Percentiles rank a stretch among this genome's conserved stretches.
These are phyloP conservation scores for Gasterosteus aculeatus DNA, from an alignment of 2,113 vertebrate species.

Conservation along the genomic window DNA sequence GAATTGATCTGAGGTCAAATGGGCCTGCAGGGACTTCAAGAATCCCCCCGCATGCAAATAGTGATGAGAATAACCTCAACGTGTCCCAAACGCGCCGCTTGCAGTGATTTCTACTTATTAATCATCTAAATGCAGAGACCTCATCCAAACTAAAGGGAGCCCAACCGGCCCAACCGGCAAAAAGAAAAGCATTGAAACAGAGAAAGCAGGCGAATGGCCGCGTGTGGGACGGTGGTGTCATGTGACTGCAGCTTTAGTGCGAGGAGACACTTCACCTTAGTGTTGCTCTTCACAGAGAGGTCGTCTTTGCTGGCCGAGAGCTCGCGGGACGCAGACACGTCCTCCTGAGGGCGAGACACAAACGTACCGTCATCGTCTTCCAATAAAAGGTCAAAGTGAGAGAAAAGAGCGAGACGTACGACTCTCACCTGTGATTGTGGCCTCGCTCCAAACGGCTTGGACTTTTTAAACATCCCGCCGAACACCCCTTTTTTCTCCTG, in stretches of 20 bases:
- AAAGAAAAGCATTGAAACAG: not conserved
- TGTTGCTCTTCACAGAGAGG: constrained; percentile 21
- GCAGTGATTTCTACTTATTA: not conserved
- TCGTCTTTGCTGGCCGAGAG: constrained; percentile 25
- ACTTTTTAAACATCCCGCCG: constrained; percentile 58
- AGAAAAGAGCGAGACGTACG: not conserved
- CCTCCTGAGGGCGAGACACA: constrained; percentile 41
- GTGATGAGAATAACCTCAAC: too few species aligned
- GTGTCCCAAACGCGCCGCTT: too few species aligned
- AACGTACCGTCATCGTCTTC: not conserved
- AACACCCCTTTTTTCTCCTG: constrained; percentile 62
- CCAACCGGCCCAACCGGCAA: not conserved
- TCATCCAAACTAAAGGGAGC: not conserved
- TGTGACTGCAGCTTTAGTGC: not conserved
- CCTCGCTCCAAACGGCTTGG: constrained; percentile 35
- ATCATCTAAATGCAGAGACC: not conserved
- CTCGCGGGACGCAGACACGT: constrained; percentile 26
- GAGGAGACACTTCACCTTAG: constrained; percentile 37
- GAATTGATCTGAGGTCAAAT: not conserved
- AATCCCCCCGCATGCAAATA: too few species aligned
- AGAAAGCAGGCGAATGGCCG: not conserved
- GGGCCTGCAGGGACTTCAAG: too few species aligned
- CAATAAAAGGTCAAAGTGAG: not conserved
- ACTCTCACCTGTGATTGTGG: constrained; percentile 54
- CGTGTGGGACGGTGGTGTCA: not conserved